Evolutionary conservation across 2,888 invertebrate genomes (phyloP).

Genomic region (Ptychoptera contaminata): DNA sequence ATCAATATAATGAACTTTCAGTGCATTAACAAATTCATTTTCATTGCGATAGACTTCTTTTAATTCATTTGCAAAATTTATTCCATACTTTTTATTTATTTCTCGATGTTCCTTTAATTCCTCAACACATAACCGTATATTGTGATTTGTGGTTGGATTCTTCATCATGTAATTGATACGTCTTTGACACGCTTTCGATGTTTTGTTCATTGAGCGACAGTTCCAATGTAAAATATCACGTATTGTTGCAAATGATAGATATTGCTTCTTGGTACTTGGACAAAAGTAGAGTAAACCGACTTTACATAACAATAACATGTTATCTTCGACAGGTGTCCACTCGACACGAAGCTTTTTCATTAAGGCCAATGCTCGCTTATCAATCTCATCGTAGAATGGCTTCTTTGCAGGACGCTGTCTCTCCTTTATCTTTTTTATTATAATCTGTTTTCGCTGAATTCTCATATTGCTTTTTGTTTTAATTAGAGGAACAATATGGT

Average conservation of each 20-base stretch:
- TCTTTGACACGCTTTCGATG: slow-evolving; percentile 48
- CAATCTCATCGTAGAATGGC: slow-evolving; percentile 41
- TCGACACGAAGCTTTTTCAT: slow-evolving; percentile 43
- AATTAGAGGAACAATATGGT: not conserved
- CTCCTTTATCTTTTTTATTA: slow-evolving; percentile 5
- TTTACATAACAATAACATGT: slow-evolving; percentile 47
- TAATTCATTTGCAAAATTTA: slow-evolving; percentile 24
- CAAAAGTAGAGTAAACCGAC: slow-evolving; percentile 38
- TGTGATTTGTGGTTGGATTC: slow-evolving; percentile 39
- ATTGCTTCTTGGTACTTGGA: slow-evolving; percentile 19
- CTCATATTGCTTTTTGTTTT: not conserved
- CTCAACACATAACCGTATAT: slow-evolving; percentile 42
- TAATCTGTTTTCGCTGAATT: not conserved
- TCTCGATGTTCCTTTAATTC: slow-evolving; percentile 41
- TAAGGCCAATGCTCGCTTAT: slow-evolving; percentile 42
- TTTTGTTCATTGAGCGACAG: slow-evolving; percentile 43
- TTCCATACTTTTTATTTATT: slow-evolving; percentile 31
- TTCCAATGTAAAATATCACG: slow-evolving; percentile 40
- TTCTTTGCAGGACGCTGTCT: slow-evolving; percentile 9
- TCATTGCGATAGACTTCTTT: slow-evolving; percentile 20
- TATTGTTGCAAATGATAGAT: slow-evolving; percentile 30
- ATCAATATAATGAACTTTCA: slow-evolving; percentile 18
- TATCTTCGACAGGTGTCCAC: slow-evolving; percentile 55
- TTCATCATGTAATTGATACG: slow-evolving; percentile 44
- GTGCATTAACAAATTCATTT: slow-evolving; percentile 18